phyloP scores from a whole-genome alignment of 2,797 vertebrate species.

The Peromyscus nudipes region DNA sequence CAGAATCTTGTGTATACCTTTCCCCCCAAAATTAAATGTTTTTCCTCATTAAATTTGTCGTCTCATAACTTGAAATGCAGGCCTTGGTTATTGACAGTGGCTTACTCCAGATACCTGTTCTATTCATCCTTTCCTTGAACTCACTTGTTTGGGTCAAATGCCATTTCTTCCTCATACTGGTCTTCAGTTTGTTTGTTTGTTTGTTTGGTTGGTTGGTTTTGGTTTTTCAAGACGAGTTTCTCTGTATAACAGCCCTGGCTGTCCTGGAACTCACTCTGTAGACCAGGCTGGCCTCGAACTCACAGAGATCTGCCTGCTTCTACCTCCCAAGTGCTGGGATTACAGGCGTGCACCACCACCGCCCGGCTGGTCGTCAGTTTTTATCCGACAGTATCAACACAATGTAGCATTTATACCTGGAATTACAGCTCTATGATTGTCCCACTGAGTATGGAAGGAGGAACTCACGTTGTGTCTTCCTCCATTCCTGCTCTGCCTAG shows the following conservation, averaged over 20 bases:
- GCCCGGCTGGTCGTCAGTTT: neutral
- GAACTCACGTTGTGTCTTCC: neutral
- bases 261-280: neutral
- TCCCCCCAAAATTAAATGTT: neutral
- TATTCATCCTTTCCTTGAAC: neutral
- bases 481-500: neutral
- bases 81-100: conserved; percentile 3
- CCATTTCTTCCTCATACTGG: neutral
- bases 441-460: neutral
- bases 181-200: neutral
- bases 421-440: neutral
- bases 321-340: neutral
- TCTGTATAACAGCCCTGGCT: neutral
- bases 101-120: neutral
- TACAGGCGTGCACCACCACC: neutral
- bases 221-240: neutral
- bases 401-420: neutral
- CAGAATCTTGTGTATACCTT: neutral
- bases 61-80: neutral
- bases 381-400: neutral
- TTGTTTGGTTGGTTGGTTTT: neutral
- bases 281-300: neutral
- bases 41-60: neutral
- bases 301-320: neutral
- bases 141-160: neutral